A percentile compares a stretch with the other conserved stretches of the same genome.
Evolutionary conservation across 2,113 vertebrate species (phyloP).

Genomic region (Circaetus gallicus): DNA sequence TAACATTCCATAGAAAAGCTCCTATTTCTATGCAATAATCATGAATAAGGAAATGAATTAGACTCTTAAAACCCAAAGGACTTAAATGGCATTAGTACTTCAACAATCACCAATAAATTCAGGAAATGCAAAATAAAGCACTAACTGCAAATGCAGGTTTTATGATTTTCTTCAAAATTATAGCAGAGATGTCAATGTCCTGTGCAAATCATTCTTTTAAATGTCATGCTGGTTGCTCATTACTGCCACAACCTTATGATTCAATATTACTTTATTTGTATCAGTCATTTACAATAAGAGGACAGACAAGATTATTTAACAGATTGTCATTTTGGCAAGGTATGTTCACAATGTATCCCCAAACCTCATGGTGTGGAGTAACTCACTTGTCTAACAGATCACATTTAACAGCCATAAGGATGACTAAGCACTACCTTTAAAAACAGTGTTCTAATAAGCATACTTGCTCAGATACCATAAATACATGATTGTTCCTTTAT

Average conservation of each 20-base stretch:
- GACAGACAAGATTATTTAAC: neutral
- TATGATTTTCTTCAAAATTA: neutral
- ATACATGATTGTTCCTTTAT: neutral
- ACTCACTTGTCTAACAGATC: neutral
- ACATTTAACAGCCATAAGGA: neutral
- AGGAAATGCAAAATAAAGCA: neutral
- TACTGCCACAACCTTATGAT: neutral
- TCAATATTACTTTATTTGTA: neutral
- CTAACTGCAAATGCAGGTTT: neutral
- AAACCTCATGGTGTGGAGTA: neutral
- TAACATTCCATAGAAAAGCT: neutral
- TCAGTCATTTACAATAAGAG: neutral
- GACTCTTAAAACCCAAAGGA: neutral
- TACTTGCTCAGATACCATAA: neutral
- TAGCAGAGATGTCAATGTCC: neutral
- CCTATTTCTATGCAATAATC: neutral
- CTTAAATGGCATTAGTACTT: neutral
- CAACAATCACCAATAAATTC: neutral
- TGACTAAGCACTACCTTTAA: constrained; percentile 22
- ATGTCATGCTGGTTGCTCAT: neutral
- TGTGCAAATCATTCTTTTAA: neutral
- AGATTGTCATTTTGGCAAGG: neutral
- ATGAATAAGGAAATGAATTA: neutral
- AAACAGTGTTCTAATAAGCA: neutral
- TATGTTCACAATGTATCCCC: neutral